Percentiles rank a stretch among this genome's conserved stretches.
These are phyloP conservation scores for Diplolepis rosae DNA, from an alignment of 2,888 invertebrate species.

Conservation along the genomic window DNA sequence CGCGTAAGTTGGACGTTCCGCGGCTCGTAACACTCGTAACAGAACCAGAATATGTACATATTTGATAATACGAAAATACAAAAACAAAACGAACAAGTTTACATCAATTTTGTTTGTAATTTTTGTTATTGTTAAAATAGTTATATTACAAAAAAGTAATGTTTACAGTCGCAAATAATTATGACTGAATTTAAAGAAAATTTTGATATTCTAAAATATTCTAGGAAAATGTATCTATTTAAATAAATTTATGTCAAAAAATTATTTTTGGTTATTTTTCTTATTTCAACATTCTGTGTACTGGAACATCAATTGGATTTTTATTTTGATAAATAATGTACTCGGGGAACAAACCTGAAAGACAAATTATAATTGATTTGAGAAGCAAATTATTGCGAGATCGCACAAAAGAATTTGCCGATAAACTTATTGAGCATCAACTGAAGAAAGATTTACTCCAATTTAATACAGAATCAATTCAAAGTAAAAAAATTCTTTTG, in stretches of 20 bases:
- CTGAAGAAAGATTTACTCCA: constrained; percentile 40
- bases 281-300: too few relatives aligned
- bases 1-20: too few relatives aligned
- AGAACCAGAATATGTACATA: too few relatives aligned
- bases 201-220: too few relatives aligned
- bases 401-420: background rate
- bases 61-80: background rate
- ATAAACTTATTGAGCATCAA: constrained; percentile 46
- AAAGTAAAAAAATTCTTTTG: constrained; percentile 43
- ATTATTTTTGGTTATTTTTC: too few relatives aligned
- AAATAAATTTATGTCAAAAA: too few relatives aligned
- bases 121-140: background rate
- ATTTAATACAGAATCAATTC: constrained; percentile 34
- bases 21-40: too few relatives aligned
- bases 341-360: background rate
- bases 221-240: too few relatives aligned
- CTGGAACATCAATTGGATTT: too few relatives aligned
- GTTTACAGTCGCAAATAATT: background rate
- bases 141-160: background rate
- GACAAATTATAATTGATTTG: background rate
- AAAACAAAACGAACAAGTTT: constrained; percentile 4
- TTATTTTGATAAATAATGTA: background rate
- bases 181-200: background rate
- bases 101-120: background rate
- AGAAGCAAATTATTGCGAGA: background rate